These are phyloP conservation scores for Phymastichus coffea DNA, from an alignment of 1,140 invertebrate genomes.

Conservation along the genomic window DNA sequence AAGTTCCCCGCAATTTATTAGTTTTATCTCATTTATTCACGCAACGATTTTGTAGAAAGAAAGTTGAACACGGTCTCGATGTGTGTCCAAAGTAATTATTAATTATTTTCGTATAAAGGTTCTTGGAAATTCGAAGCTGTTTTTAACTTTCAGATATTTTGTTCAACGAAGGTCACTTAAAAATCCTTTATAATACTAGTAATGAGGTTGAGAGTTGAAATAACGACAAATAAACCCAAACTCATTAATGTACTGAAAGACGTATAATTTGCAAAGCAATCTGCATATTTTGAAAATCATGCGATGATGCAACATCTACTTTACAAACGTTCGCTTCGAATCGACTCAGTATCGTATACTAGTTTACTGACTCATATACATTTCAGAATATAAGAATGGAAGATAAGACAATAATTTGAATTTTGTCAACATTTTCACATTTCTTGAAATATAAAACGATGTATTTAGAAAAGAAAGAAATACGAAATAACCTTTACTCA, in stretches of 20 bases:
- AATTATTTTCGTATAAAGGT: neutral
- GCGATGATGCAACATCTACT: no score
- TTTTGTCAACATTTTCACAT: no score
- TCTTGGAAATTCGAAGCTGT: neutral
- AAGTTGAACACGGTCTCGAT: neutral
- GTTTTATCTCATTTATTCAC: neutral
- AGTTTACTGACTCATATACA: no score
- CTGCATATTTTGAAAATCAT: no score
- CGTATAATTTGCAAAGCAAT: no score
- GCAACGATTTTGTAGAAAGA: slow-evolving; percentile 11
- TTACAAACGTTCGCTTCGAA: no score
- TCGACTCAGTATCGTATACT: no score
- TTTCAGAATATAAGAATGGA: no score
- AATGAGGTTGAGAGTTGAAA: neutral
- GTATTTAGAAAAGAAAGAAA: no score
- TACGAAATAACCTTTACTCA: no score
- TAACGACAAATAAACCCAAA: neutral
- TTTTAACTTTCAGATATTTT: neutral
- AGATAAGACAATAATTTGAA: no score
- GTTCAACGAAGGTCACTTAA: neutral
- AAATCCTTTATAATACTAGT: neutral
- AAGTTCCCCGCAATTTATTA: slow-evolving; percentile 20
- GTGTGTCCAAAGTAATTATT: neutral
- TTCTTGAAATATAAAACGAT: no score
- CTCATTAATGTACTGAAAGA: neutral